phyloP scores from a whole-genome alignment of 2,797 vertebrate genomes.

The Lepidocolaptes lacrymiger region DNA sequence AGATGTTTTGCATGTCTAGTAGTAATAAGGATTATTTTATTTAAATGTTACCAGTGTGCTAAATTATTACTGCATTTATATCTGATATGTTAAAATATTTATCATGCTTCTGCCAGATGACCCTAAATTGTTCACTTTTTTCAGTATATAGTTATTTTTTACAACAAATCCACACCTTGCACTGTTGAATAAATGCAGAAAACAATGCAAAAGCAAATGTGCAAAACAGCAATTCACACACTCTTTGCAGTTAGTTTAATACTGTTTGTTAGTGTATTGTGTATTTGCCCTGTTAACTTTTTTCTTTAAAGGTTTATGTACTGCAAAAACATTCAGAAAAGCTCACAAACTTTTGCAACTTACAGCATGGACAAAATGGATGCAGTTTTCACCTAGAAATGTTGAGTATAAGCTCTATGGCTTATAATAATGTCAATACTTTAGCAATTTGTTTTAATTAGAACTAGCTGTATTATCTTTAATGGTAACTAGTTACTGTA shows the following conservation, averaged over 20 bases:
- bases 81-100: neutral
- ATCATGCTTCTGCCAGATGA: neutral
- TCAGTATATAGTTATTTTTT: neutral
- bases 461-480: constrained; percentile 61
- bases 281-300: constrained; percentile 74
- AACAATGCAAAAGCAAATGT: constrained; percentile 45
- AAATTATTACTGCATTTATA: neutral
- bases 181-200: constrained; percentile 41
- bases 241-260: constrained; percentile 53
- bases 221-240: neutral
- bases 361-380: constrained; percentile 81
- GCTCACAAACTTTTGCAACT: constrained; percentile 77
- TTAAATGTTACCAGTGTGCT: neutral
- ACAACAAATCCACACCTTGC: neutral
- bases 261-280: constrained; percentile 64
- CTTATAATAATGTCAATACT: constrained; percentile 71
- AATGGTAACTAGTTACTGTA: constrained; percentile 63
- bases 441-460: constrained; percentile 65
- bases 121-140: neutral
- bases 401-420: constrained; percentile 79
- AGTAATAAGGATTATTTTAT: neutral
- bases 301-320: constrained; percentile 76
- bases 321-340: constrained; percentile 73
- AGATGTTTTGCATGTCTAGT: constrained; percentile 47
- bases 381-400: constrained; percentile 78